Conservation (phyloP, 64 coral and sea anemone genomes). For the Catalaphyllia jardinei region DNA sequence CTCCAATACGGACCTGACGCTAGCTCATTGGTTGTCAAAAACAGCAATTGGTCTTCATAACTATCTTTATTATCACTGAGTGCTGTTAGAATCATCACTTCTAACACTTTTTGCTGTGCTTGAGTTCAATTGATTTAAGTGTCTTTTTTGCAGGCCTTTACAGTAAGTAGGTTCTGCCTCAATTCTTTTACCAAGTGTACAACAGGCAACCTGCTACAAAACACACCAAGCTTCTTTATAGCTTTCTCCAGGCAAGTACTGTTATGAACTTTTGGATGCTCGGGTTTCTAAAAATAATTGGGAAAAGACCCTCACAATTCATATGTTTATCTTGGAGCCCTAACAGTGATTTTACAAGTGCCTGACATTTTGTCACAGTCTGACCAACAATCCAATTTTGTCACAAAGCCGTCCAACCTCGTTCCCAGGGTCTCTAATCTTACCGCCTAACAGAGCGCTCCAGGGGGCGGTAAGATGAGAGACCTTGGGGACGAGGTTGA, state of each 20-base stretch:
- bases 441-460: too few relatives aligned
- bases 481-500: too few relatives aligned
- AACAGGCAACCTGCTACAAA: slow-evolving; percentile 32
- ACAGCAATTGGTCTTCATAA: too few relatives aligned
- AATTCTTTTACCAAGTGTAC: not conserved
- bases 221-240: not conserved
- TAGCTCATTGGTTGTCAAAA: too few relatives aligned
- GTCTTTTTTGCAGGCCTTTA: slow-evolving; percentile 27
- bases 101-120: not conserved
- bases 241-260: slow-evolving; percentile 2
- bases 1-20: too few relatives aligned
- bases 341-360: slow-evolving; percentile 32
- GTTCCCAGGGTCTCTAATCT: too few relatives aligned
- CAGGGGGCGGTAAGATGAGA: too few relatives aligned
- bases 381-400: not conserved
- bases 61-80: too few relatives aligned
- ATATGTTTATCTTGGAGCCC: slow-evolving; percentile 52
- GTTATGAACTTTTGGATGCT: not conserved
- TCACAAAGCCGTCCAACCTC: too few relatives aligned
- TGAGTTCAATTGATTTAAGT: not conserved
- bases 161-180: not conserved
- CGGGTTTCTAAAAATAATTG: slow-evolving; percentile 1
- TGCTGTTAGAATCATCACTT: too few relatives aligned
- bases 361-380: slow-evolving; percentile 52
- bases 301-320: slow-evolving; percentile 43